Conservation (phyloP, 2,113 vertebrate species). For the Pygoscelis adeliae region DNA sequence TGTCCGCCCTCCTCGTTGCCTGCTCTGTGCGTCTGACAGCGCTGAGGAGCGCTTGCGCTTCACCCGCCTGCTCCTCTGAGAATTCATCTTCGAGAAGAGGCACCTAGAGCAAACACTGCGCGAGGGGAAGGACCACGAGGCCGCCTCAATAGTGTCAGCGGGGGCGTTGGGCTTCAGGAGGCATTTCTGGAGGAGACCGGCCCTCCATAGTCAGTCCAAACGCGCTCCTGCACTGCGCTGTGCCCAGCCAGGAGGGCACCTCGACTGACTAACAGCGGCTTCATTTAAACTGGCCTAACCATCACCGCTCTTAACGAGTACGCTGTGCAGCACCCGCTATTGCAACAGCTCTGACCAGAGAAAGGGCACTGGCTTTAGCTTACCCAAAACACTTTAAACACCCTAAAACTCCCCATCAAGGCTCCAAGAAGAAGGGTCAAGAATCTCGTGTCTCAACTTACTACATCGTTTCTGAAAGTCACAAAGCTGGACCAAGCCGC, state of each 20-base stretch:
- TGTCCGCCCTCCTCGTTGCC: accelerated
- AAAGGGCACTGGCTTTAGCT: not conserved
- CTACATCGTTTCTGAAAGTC: accelerated
- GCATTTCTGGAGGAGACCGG: accelerated
- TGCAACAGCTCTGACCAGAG: not conserved
- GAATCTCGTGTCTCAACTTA: not conserved
- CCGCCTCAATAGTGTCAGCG: accelerated
- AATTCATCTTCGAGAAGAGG: accelerated
- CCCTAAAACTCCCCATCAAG: not conserved
- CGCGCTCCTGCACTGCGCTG: accelerated
- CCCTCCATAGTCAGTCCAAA: not conserved
- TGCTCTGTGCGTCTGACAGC: accelerated
- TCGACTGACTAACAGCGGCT: accelerated
- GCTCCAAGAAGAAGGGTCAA: not conserved
- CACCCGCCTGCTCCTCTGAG: accelerated
- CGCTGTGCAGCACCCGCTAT: accelerated
- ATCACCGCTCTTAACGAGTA: accelerated
- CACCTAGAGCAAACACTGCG: accelerated
- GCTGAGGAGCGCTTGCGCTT: accelerated
- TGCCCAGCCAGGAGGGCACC: not conserved
- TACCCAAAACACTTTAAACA: not conserved
- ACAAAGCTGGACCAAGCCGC: not conserved
- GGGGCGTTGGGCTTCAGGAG: accelerated
- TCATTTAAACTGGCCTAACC: not conserved
- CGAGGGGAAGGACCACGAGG: accelerated